Percentiles rank a stretch among this genome's conserved stretches.
phyloP scores from a whole-genome alignment of 1,140 invertebrate species.

The Oscheius sp. region DNA sequence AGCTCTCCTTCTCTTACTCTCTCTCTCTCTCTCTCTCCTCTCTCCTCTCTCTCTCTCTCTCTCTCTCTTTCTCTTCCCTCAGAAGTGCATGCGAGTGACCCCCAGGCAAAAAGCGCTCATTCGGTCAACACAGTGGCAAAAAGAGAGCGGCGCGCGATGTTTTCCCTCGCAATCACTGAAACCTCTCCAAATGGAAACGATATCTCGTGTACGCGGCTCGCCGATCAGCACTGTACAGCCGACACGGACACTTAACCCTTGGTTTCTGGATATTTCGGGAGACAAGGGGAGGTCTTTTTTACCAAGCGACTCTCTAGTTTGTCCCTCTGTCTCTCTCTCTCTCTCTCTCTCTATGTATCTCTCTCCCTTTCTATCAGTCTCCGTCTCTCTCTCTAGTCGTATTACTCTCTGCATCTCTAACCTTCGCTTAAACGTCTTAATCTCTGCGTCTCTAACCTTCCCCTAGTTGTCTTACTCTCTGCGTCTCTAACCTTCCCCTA shows the following conservation, averaged over 20 bases:
- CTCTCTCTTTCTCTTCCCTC: background rate
- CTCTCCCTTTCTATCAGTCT: background rate
- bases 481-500: background rate
- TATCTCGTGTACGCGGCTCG: background rate
- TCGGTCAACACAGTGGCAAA: constrained; percentile 7
- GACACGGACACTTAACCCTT: background rate
- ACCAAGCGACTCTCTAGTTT: no score
- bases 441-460: background rate
- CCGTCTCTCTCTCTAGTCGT: background rate
- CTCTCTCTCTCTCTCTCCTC: background rate
- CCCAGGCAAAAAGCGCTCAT: background rate
- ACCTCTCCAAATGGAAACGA: background rate
- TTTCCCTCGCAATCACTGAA: constrained; percentile 9
- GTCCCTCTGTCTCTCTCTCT: no score
- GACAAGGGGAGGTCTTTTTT: no score
- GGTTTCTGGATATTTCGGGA: no score
- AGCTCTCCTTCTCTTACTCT: no score
- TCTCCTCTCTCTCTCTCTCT: background rate
- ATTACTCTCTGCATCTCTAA: background rate
- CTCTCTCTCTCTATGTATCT: no score
- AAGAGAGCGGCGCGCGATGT: background rate
- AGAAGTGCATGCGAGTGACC: background rate
- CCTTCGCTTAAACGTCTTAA: background rate
- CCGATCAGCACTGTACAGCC: background rate
- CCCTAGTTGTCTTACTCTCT: no score